Conservation (phyloP, 2,113 vertebrate genomes). For the Spea multiplicata region DNA sequence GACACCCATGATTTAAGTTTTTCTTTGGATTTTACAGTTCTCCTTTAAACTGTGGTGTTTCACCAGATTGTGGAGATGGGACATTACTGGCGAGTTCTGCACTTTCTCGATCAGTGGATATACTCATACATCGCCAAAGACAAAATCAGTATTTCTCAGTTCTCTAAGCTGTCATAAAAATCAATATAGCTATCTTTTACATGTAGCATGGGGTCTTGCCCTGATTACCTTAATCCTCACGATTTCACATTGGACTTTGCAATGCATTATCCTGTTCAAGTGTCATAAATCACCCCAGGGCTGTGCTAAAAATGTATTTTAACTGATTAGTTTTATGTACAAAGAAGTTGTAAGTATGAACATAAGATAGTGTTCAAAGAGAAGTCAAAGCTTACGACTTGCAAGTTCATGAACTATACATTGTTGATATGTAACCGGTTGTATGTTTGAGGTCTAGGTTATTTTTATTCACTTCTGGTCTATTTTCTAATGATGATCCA, state of each 20-base stretch:
- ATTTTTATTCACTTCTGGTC: no score
- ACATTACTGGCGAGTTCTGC: no score
- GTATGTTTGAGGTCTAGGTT: no score
- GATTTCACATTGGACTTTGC: slow-evolving; percentile 27
- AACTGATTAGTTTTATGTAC: slow-evolving; percentile 10
- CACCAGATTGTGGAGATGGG: no score
- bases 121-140: no score
- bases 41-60: no score
- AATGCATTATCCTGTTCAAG: slow-evolving; percentile 10
- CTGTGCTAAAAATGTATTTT: background rate
- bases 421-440: no score
- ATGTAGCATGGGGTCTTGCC: background rate
- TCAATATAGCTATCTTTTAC: slow-evolving; percentile 23
- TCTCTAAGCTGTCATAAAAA: background rate
- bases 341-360: background rate
- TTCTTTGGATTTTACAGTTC: no score
- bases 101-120: no score
- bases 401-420: background rate
- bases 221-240: slow-evolving; percentile 2
- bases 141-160: no score
- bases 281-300: slow-evolving; percentile 8
- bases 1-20: no score
- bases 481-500: no score
- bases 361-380: slow-evolving; percentile 4
- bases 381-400: background rate